phyloP scores from a whole-genome alignment of 2,888 invertebrate genomes.

The Xanthorhoe designata region DNA sequence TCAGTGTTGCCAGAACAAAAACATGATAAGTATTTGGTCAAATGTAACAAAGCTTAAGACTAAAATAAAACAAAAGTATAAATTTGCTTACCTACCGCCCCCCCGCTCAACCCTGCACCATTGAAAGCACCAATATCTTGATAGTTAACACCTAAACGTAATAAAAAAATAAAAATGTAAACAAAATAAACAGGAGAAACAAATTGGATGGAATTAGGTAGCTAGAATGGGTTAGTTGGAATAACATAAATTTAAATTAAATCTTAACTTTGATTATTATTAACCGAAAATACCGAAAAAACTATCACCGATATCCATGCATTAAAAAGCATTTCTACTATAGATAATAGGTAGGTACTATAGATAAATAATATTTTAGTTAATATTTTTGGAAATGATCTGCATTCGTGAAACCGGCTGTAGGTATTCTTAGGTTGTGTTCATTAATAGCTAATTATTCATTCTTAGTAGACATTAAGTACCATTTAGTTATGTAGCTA shows the following conservation, averaged over 20 bases:
- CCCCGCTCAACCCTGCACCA: conserved; percentile 31
- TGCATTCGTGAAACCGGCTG: no score
- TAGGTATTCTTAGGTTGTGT: background rate
- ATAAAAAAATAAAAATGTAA: conserved; percentile 24
- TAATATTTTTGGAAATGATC: no score
- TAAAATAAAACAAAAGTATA: conserved; percentile 21
- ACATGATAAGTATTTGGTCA: no score
- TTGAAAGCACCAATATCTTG: conserved; percentile 33
- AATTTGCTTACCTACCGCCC: conserved; percentile 35
- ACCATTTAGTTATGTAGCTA: conserved; percentile 26
- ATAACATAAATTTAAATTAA: conserved; percentile 7
- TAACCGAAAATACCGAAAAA: background rate
- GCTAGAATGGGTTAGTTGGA: conserved; percentile 7
- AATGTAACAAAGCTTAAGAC: background rate
- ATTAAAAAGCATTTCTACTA: no score
- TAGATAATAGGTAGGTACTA: no score
- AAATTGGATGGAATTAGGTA: conserved; percentile 7
- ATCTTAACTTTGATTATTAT: background rate
- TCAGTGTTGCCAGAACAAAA: conserved; percentile 1
- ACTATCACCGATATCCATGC: no score
- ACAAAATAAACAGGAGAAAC: conserved; percentile 26
- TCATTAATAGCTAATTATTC: background rate
- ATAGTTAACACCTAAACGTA: conserved; percentile 33
- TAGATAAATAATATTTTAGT: no score
- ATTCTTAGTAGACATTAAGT: background rate